Evolutionary conservation across 2,113 vertebrate genomes (phyloP), one percentile per base, ranked within the genome.

Genomic region (Seriola rivoliana): DNA sequence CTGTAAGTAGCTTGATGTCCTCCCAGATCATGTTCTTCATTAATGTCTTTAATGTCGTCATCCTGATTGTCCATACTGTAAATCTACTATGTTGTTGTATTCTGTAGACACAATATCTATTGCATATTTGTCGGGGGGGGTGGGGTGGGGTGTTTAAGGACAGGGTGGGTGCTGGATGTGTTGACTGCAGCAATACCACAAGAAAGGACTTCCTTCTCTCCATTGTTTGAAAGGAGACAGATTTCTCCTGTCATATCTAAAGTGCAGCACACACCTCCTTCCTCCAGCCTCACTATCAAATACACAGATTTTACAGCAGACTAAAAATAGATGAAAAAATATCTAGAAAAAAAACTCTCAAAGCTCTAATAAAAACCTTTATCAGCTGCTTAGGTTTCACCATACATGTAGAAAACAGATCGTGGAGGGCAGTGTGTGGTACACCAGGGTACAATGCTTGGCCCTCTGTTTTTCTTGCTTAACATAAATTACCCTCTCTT

Each of bases 211-310:
- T 29, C 25, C 50, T 63, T 63, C 34, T 23, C 40, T n/a, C 50
- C 13, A 44, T 8, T 74, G 38, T 21, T 17, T 40, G 8, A 69
- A 66, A 65, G 10, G 71, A 60, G 66, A 46, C 36, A 34, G 71
- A 77, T 73, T 40, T 13, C n/a, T 21, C 46, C 5, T 8, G 13
- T 80, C 16, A 69, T 16, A 42, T 54, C 3, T 25, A 52, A 58
- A 69, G 34, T 42, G 23, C 38, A 64, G 19, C 48, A 23, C 16
- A 19, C 42, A 46, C 25, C 44, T 54, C 19, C 14, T 19, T 0
- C 63, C 48, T 23, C 29, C n/a, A 66, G 36, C 55, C 8, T 36
- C 7, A 0, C 66, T 71, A 50, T 10, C 52, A 72, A 55, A n/a
- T 54, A 50, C 14, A 17, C 29, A 50, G 9, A 70, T 58, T 11